Percentiles rank a stretch among this genome's conserved stretches.
Evolutionary conservation across 2,888 invertebrate genomes (phyloP).

Genomic region (Drosophila kanekoi): DNA sequence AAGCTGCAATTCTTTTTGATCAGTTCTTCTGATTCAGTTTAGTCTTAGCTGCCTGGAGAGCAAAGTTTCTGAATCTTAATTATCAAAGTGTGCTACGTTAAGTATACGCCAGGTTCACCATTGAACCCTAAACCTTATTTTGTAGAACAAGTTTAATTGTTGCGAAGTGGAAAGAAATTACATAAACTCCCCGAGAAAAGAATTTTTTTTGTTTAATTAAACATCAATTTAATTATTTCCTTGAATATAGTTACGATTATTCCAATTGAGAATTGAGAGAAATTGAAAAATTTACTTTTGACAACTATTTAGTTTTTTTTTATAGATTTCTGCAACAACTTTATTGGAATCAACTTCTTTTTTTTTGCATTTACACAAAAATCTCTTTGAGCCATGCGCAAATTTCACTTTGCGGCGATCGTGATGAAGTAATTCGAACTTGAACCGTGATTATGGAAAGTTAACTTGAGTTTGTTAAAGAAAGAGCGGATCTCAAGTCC

Average conservation of each 20-base stretch:
- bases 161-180: too few species aligned
- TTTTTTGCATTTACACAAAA: conserved; percentile 10
- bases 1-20: background rate
- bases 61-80: background rate
- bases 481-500: background rate
- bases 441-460: conserved; percentile 35
- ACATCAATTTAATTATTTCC: too few species aligned
- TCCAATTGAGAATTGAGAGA: too few species aligned
- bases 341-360: background rate
- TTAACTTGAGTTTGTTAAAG: conserved; percentile 1
- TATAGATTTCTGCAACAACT: background rate
- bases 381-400: conserved; percentile 21
- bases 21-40: background rate
- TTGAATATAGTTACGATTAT: too few species aligned
- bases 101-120: background rate
- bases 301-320: background rate
- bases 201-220: too few species aligned
- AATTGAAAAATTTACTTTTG: background rate
- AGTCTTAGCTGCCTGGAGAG: background rate
- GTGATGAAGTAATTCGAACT: conserved; percentile 57
- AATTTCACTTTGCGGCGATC: conserved; percentile 44
- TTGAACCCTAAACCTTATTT: background rate
- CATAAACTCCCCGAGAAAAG: too few species aligned
- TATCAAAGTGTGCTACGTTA: background rate
- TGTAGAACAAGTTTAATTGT: too few species aligned